A percentile compares a stretch with the other conserved stretches of the same genome.
Conservation (phyloP, 2,797 vertebrate genomes). For the Lithobates sylvaticus region DNA sequence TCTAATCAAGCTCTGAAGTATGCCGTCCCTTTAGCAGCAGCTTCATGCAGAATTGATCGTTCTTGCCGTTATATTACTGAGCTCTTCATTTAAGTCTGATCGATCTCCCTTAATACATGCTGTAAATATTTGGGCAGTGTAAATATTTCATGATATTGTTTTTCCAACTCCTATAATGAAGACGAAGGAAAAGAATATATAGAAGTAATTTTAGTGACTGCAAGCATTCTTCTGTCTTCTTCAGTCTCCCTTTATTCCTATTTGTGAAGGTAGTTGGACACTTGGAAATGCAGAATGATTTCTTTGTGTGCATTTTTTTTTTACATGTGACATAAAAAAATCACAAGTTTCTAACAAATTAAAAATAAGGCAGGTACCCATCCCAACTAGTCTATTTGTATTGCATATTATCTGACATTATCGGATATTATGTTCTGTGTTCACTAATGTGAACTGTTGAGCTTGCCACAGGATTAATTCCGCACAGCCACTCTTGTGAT, state of each 20-base stretch:
- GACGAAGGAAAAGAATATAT: constrained; percentile 7
- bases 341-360: too few species aligned
- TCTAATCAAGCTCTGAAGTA: neutral
- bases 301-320: too few species aligned
- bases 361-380: too few species aligned
- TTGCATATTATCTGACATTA: too few species aligned
- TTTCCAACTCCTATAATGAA: constrained; percentile 46
- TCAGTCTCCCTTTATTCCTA: neutral
- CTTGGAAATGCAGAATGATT: neutral
- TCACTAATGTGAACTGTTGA: too few species aligned
- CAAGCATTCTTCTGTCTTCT: neutral
- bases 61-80: constrained; percentile 33
- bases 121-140: constrained; percentile 55
- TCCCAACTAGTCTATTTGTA: too few species aligned
- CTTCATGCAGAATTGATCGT: constrained; percentile 38
- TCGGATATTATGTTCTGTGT: too few species aligned
- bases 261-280: neutral
- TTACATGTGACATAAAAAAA: too few species aligned
- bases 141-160: constrained; percentile 60
- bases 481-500: too few species aligned
- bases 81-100: constrained; percentile 55
- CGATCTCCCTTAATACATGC: constrained; percentile 46
- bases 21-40: constrained; percentile 4
- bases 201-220: constrained; percentile 15
- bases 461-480: too few species aligned